These are phyloP conservation scores for Phytoseiulus persimilis DNA, from an alignment of 2,888 invertebrate genomes.

Conservation along the genomic window DNA sequence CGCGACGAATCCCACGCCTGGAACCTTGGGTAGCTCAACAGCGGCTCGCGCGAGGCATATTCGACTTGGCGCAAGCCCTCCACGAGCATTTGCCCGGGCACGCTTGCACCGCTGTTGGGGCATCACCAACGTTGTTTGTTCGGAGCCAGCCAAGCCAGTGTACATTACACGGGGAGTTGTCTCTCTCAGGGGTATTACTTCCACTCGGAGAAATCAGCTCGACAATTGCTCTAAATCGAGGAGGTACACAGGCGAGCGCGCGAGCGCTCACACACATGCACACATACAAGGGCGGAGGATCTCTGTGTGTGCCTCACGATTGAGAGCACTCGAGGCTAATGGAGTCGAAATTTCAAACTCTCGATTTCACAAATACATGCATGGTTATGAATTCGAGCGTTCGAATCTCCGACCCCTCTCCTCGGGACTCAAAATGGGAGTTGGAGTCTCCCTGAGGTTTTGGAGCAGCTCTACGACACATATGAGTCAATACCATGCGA, in stretches of 20 bases:
- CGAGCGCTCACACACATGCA: neutral
- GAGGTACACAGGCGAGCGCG: neutral
- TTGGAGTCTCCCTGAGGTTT: neutral
- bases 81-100: neutral
- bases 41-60: neutral
- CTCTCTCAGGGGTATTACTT: neutral
- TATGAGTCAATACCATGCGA: no score
- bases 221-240: conserved; percentile 5
- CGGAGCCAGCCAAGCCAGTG: neutral
- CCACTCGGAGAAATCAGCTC: neutral
- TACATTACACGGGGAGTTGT: neutral
- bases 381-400: neutral
- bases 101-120: neutral
- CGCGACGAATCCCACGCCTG: no score
- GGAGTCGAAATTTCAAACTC: neutral
- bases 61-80: neutral
- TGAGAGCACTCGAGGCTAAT: neutral
- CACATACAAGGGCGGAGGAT: neutral
- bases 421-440: neutral
- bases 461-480: no score
- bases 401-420: neutral
- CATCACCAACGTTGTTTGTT: neutral
- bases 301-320: neutral
- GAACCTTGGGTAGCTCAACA: no score
- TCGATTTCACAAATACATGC: neutral